Base-by-base conservation (phyloP, 2,888 invertebrate species). In the Diloba caeruleocephala region DNA sequence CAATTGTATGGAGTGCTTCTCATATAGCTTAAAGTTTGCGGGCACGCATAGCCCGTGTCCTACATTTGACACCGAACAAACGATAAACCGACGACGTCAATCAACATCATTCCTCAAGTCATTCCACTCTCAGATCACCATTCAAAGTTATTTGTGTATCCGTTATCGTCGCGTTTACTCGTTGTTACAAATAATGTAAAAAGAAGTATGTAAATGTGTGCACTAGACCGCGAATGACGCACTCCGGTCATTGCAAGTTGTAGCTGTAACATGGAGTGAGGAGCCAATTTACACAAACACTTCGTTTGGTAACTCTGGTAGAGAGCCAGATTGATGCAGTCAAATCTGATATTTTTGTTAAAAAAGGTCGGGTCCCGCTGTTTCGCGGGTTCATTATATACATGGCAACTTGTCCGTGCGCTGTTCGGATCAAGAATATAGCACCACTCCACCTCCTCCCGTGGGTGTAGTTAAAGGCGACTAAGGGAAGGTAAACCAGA, bases 121-220 rank as follows among this genome's bases (percentile, higher is more conserved):
- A 43, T 32, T 49, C 31, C 43, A 43, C 42, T 64, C 32, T 2
- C 7, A 51, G 36, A 41, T 44, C 37, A 39, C 10, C n/a, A n/a
- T 21, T 32, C 29, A 3, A n/a, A 36, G 37, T 53, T 39, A 34
- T 46, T 64, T 60, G 38, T 56, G 33, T 32, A 42, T 21, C 57
- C 48, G 42, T 42, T 49, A 70, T 59, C 66, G 43, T 48, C 38
- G 19, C 26, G 5, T 43, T 10, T 46, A 50, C 31, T 37, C 42
- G 46, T 31, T 49, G 58, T 32, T 44, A 26, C 51, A 62, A 57
- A 55, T 49, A 59, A 65, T 42, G 23, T 33, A 41, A 57, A 57
- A 68, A 61, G 33, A 58, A 46, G 46, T 54, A 71, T 71, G 58
- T 49, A 52, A 72, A 71, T 72, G 45, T 66, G 73, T 59, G 53